phyloP scores from a whole-genome alignment of 2,888 invertebrate genomes.

The Drosophila maculinotata region DNA sequence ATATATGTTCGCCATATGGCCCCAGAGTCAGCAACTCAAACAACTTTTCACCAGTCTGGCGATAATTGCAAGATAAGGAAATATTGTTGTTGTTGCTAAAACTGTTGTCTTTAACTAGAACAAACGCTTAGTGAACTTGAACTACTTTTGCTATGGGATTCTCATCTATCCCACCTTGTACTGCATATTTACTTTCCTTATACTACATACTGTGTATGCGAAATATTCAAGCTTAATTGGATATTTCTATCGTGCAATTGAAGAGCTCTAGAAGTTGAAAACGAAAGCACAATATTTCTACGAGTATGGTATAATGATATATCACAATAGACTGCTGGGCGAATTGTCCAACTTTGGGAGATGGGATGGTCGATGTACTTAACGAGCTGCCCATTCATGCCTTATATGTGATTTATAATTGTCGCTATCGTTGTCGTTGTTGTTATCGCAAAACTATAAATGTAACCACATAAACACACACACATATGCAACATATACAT shows the following conservation, averaged over 20 bases:
- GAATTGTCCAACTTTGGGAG: conserved; percentile 7
- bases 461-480: conserved; percentile 22
- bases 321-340: conserved; percentile 5
- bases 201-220: neutral
- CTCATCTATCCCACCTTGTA: conserved; percentile 27
- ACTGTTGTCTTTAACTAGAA: conserved; percentile 5
- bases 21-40: neutral
- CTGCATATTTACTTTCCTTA: conserved; percentile 35
- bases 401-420: conserved; percentile 36
- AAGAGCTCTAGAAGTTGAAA: neutral
- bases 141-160: conserved; percentile 13
- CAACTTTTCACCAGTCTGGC: conserved; percentile 1
- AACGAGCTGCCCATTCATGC: conserved; percentile 41
- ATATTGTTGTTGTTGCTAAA: conserved; percentile 3
- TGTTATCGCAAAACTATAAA: conserved; percentile 30
- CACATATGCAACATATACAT: too few species aligned
- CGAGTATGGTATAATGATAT: conserved; percentile 3
- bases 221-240: conserved; percentile 8
- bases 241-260: conserved; percentile 10
- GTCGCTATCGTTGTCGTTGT: conserved; percentile 22
- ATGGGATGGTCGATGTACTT: conserved; percentile 7
- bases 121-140: conserved; percentile 25
- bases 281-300: neutral
- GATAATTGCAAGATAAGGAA: conserved; percentile 22
- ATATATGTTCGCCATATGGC: neutral